Evolutionary conservation across 2,113 vertebrate genomes (phyloP).

Genomic region (Myanophis thanlyinensis): DNA sequence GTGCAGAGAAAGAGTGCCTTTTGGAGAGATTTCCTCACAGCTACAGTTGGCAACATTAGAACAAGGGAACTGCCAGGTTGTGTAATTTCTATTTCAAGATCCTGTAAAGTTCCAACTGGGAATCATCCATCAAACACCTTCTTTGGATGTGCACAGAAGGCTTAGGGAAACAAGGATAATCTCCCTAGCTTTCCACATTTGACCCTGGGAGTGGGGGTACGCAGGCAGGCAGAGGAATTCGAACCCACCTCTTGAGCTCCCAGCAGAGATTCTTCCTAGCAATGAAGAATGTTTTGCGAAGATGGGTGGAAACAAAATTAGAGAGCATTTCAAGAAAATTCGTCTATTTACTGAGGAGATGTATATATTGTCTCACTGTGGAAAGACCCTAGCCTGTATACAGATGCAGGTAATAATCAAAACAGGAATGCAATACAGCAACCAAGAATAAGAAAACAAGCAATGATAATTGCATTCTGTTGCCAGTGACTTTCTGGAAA

Average conservation of each 20-base stretch:
- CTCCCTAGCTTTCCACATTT: neutral
- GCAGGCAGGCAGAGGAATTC: neutral
- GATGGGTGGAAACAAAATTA: neutral
- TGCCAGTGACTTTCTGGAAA: neutral
- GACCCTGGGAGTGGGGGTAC: neutral
- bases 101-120: neutral
- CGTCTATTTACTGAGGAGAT: neutral
- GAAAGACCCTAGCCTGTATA: neutral
- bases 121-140: neutral
- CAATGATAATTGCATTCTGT: neutral
- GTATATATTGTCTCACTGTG: neutral
- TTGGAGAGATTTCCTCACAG: neutral
- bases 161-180: neutral
- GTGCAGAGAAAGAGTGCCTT: neutral
- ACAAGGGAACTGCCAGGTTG: neutral
- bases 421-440: neutral
- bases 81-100: neutral
- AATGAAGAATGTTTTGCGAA: neutral
- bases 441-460: neutral
- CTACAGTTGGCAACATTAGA: neutral
- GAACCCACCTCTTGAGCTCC: neutral
- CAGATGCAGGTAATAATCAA: neutral
- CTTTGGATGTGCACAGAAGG: neutral
- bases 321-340: neutral
- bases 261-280: neutral